Evolutionary conservation across 2,113 vertebrate genomes (phyloP).

Genomic region (Otocyon megalotis): DNA sequence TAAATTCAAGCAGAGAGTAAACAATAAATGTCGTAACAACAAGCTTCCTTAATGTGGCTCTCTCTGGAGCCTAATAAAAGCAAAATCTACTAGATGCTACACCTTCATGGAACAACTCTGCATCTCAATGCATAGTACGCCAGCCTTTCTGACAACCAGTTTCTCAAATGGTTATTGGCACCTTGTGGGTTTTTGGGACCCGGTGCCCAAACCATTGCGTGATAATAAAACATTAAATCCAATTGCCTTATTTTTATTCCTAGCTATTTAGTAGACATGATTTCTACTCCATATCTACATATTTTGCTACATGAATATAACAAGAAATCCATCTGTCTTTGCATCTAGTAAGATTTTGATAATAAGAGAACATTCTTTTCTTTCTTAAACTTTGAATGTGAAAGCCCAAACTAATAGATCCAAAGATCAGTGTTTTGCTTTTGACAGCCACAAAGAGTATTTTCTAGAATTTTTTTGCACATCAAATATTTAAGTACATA

Average conservation of each 20-base stretch:
- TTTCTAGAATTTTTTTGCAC: neutral
- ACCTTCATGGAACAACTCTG: neutral
- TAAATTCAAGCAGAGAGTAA: conserved; percentile 63
- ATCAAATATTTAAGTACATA: neutral
- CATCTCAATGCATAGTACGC: neutral
- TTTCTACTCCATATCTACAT: neutral
- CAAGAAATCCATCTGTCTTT: conserved; percentile 52
- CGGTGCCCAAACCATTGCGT: neutral
- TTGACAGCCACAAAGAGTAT: neutral
- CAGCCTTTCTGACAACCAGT: neutral
- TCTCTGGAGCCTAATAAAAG: conserved; percentile 40
- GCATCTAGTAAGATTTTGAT: conserved; percentile 42
- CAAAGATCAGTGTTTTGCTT: conserved; percentile 1
- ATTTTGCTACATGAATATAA: conserved; percentile 38
- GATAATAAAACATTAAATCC: conserved; percentile 51
- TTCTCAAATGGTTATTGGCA: conserved; percentile 55
- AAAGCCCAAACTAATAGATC: conserved; percentile 37
- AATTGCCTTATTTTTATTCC: conserved; percentile 59
- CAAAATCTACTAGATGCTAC: conserved; percentile 52
- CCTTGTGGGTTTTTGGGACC: conserved; percentile 22
- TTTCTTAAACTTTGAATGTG: neutral
- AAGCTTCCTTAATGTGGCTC: conserved; percentile 42
- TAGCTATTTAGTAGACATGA: neutral
- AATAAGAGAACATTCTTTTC: neutral
- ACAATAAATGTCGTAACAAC: conserved; percentile 56